These are phyloP conservation scores for Thereva nobilitata DNA, from an alignment of 2,888 invertebrate species.

Conservation along the genomic window DNA sequence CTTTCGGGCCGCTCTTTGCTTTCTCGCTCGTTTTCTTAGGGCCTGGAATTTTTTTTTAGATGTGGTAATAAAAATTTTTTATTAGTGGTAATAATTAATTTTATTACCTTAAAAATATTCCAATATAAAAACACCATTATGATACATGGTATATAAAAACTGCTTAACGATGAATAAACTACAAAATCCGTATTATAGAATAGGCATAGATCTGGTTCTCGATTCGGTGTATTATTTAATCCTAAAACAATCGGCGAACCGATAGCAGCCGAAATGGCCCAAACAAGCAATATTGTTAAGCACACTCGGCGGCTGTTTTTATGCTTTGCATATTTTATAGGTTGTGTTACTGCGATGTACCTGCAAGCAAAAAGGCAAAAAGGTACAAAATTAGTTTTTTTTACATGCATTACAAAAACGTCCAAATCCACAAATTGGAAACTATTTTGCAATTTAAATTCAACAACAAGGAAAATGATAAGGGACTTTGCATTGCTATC, in stretches of 20 bases:
- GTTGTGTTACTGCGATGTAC: conserved; percentile 98
- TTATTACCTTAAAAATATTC: conserved; percentile 91
- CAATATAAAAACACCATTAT: conserved; percentile 98
- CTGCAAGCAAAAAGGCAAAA: conserved; percentile 62
- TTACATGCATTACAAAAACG: neutral
- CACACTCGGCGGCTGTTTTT: conserved; percentile 94
- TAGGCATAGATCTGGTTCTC: conserved; percentile 82
- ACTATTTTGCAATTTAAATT: neutral
- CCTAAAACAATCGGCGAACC: conserved; percentile 96
- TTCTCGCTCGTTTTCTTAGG: conserved; percentile 80
- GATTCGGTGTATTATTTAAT: conserved; percentile 88
- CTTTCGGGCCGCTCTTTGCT: conserved; percentile 78
- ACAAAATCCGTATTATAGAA: conserved; percentile 99
- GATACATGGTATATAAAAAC: conserved; percentile 98
- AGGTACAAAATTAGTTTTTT: neutral
- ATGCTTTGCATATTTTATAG: conserved; percentile 98
- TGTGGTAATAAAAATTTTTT: neutral
- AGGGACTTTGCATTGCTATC: too few relatives aligned
- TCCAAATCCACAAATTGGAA: neutral
- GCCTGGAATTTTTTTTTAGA: conserved; percentile 64
- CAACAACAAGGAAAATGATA: neutral
- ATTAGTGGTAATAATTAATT: neutral
- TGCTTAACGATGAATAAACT: conserved; percentile 95
- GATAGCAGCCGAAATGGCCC: conserved; percentile 94
- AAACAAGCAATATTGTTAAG: conserved; percentile 92